These are phyloP conservation scores for Rhinoraja longicauda DNA, from an alignment of 2,797 vertebrate genomes.

Conservation along the genomic window DNA sequence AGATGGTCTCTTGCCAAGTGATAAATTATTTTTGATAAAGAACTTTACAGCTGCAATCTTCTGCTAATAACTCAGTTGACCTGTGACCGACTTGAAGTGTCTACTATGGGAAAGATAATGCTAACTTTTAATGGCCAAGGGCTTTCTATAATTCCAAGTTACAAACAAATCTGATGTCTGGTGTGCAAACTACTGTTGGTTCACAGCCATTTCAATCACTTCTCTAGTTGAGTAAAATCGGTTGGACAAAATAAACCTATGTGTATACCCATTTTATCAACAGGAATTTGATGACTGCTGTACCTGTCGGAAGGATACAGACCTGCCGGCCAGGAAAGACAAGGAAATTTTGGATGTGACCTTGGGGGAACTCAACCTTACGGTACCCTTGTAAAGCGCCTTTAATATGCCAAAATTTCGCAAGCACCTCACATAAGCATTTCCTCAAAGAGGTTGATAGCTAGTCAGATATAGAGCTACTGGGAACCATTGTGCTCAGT, in stretches of 20 bases:
- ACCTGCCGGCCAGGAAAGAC: not conserved
- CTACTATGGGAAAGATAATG: not conserved
- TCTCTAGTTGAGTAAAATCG: not conserved
- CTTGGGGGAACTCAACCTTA: not conserved
- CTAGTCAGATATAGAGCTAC: not conserved
- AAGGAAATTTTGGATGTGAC: not conserved
- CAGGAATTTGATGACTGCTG: not conserved
- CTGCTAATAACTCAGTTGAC: not conserved
- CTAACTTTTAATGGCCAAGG: not conserved
- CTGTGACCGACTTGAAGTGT: constrained; percentile 9
- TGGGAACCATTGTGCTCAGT: not conserved
- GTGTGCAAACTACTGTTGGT: not conserved
- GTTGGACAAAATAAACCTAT: not conserved
- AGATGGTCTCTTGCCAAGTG: not conserved
- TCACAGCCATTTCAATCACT: not conserved
- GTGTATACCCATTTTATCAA: not conserved
- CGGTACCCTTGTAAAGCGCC: not conserved
- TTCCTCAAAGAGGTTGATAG: not conserved
- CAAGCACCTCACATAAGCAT: not conserved
- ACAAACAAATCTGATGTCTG: constrained; percentile 24
- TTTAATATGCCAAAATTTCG: not conserved
- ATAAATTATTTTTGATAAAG: constrained; percentile 5
- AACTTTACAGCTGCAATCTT: not conserved
- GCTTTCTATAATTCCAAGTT: not conserved
- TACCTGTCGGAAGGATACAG: not conserved